Percentiles rank a stretch among this genome's conserved stretches.
These are phyloP conservation scores for Drosophila repleta DNA, from an alignment of 1,140 invertebrate genomes.

Conservation along the genomic window DNA sequence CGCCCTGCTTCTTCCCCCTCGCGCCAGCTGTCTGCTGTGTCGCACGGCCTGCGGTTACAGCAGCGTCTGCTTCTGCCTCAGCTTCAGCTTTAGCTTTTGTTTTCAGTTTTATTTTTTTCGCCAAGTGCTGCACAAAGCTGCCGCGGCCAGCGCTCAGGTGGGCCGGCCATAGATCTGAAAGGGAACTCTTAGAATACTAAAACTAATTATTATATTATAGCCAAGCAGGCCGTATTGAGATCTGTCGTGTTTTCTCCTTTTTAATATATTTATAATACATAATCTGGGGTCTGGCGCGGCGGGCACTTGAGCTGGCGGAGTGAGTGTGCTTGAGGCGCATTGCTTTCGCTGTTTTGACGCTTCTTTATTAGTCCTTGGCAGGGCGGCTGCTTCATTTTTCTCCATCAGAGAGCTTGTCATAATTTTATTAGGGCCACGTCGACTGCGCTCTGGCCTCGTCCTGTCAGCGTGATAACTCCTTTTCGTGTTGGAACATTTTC, in stretches of 20 bases:
- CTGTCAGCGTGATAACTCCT: conserved; percentile 80
- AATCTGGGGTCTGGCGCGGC: neutral
- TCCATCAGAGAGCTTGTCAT: conserved; percentile 71
- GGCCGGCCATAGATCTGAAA: neutral
- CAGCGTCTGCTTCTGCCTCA: conserved; percentile 10
- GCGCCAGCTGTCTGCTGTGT: conserved; percentile 28
- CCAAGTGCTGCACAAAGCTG: conserved; percentile 4
- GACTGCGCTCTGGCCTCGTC: conserved; percentile 30
- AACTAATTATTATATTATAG: neutral
- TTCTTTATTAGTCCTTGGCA: conserved; percentile 23
- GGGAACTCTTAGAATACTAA: neutral
- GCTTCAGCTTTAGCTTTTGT: conserved; percentile 15
- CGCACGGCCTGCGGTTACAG: conserved; percentile 37
- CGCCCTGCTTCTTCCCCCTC: neutral
- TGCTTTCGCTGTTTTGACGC: neutral
- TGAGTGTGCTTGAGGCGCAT: neutral
- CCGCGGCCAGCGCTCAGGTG: neutral
- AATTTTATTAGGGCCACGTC: conserved; percentile 64
- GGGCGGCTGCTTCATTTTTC: conserved; percentile 52
- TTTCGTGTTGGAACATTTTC: conserved; percentile 80
- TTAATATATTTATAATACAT: neutral
- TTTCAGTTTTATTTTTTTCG: neutral
- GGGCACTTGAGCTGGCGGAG: neutral
- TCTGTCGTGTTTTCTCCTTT: neutral
- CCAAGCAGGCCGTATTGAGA: too few relatives aligned